A percentile compares a stretch with the other conserved stretches of the same genome.
Evolutionary conservation across 2,113 vertebrate species (phyloP).

Genomic region (Macroglossus sobrinus): DNA sequence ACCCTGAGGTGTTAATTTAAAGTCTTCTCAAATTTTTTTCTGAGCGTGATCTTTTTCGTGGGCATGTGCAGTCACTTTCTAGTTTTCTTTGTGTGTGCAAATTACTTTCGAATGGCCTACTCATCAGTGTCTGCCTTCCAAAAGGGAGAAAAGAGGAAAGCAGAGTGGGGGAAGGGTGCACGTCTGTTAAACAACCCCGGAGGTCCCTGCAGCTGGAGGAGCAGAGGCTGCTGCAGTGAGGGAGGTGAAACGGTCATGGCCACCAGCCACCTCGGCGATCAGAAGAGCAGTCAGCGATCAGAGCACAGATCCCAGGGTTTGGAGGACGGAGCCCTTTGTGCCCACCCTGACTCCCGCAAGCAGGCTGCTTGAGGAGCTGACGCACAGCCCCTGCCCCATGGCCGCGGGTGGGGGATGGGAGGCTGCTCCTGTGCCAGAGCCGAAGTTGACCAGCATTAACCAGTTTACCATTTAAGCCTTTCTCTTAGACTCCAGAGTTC

Average conservation of each 20-base stretch:
- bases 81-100: background rate
- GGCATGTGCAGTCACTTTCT: background rate
- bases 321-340: background rate
- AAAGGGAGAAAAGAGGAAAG: background rate
- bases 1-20: background rate
- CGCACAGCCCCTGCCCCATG: background rate
- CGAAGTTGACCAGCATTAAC: background rate
- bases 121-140: background rate
- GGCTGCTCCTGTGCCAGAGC: background rate
- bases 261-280: background rate
- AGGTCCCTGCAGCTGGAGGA: background rate
- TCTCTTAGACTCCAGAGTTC: background rate
- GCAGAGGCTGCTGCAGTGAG: background rate
- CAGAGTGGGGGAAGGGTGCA: no score
- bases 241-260: background rate
- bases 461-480: background rate
- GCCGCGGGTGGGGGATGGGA: no score
- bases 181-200: no score
- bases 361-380: background rate
- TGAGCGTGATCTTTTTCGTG: background rate
- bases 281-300: background rate
- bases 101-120: background rate
- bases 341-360: background rate
- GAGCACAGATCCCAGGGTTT: background rate
- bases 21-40: background rate